Conservation (phyloP, 1,140 invertebrate genomes). For the Drosophila arizonae region DNA sequence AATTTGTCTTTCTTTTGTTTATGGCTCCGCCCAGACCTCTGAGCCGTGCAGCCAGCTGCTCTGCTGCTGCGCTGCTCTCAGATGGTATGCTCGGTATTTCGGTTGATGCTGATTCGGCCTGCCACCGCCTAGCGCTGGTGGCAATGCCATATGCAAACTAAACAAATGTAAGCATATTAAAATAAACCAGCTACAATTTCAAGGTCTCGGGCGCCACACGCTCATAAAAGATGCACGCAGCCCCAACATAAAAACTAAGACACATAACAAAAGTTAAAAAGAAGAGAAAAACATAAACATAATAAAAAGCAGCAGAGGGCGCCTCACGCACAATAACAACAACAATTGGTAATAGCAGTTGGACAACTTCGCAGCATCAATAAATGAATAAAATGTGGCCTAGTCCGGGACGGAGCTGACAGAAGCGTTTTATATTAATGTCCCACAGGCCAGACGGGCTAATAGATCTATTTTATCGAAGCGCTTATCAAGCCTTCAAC, state of each 20-base stretch:
- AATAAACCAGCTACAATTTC: constrained; percentile 77
- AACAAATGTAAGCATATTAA: constrained; percentile 79
- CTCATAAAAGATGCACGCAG: constrained; percentile 78
- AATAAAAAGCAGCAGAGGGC: constrained; percentile 20
- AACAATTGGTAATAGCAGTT: constrained; percentile 59
- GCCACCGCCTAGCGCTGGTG: constrained; percentile 58
- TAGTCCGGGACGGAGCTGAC: constrained; percentile 36
- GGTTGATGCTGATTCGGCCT: not conserved
- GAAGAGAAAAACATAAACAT: not conserved
- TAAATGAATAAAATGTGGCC: constrained; percentile 68
- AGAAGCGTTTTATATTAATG: constrained; percentile 65
- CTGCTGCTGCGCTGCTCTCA: constrained; percentile 22
- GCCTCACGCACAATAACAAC: constrained; percentile 19
- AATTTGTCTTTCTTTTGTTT: constrained; percentile 66
- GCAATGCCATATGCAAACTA: constrained; percentile 81
- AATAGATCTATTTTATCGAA: constrained; percentile 62
- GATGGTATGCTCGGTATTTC: constrained; percentile 6
- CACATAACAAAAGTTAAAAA: constrained; percentile 9
- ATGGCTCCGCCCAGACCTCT: constrained; percentile 41
- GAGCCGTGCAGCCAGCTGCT: constrained; percentile 20
- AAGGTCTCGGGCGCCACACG: constrained; percentile 77
- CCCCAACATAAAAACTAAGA: constrained; percentile 66
- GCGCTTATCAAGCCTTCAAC: constrained; percentile 4
- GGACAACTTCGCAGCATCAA: constrained; percentile 66
- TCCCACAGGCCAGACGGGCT: constrained; percentile 37